These are phyloP conservation scores for Oxyteleia sp. DNA, from an alignment of 2,888 invertebrate genomes.

Conservation along the genomic window DNA sequence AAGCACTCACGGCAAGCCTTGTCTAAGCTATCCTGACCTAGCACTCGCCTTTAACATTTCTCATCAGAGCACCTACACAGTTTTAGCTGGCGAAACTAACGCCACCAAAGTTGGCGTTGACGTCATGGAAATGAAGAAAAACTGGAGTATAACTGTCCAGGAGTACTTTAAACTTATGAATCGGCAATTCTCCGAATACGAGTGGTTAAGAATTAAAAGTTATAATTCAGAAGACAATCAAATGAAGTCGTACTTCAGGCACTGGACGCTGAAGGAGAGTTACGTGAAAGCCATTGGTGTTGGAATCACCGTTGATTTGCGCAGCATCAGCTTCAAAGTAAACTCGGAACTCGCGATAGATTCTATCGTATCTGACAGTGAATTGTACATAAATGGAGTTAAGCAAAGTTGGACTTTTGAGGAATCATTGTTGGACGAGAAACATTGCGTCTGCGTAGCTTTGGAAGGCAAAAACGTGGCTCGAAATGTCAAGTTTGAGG, in stretches of 20 bases:
- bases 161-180: constrained; percentile 97
- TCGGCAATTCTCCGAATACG: constrained; percentile 92
- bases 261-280: constrained; percentile 98
- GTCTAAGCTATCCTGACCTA: constrained; percentile 83
- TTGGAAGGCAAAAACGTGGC: constrained; percentile 85
- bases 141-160: no score
- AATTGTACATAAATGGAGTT: constrained; percentile 90
- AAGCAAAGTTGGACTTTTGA: constrained; percentile 93
- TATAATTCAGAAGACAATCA: constrained; percentile 90
- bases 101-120: constrained; percentile 92
- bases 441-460: constrained; percentile 94
- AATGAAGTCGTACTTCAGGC: constrained; percentile 93
- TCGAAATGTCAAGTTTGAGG: constrained; percentile 87
- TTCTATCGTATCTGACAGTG: constrained; percentile 90
- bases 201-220: constrained; percentile 93
- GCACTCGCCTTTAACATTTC: constrained; percentile 94
- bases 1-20: constrained; percentile 92
- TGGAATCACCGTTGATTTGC: constrained; percentile 93
- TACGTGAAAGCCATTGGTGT: constrained; percentile 97
- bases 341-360: constrained; percentile 82
- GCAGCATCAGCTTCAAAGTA: constrained; percentile 93
- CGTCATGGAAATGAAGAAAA: constrained; percentile 94
- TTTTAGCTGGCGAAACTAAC: constrained; percentile 91
- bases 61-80: constrained; percentile 95
- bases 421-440: constrained; percentile 92